Evolutionary conservation across 2,113 vertebrate genomes (phyloP), one percentile per base, ranked within the genome.

Genomic region (Synchiropus splendidus): DNA sequence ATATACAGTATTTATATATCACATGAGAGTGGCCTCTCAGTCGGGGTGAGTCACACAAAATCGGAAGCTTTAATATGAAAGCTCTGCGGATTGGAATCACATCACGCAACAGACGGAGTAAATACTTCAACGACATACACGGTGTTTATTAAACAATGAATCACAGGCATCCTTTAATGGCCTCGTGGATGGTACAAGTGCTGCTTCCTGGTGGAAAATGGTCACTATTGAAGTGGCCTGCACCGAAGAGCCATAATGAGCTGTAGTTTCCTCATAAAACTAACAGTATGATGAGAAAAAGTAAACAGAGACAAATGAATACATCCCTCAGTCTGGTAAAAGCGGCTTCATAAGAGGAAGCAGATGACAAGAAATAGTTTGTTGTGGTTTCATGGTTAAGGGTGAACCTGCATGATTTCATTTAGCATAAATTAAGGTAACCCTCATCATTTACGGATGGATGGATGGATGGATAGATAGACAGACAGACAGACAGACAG

Each of bases 61-160:
- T 62, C 52, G 45, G 54, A 15, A 39, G 52, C 52, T 62, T 59
- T 75, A 52, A 63, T 30, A 18, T 36, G 44, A 50, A 46, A 33
- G 37, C 57, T 58, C 54, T 38, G 43, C 32, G 43, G 63, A 37
- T 51, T 27, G 55, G 51, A 55, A 50, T 55, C 67, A 54, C 36
- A 44, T 37, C 39, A 32, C 12, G 44, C 18, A 13, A 13, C 16
- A 34, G 50, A 46, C 53, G 57, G 40, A 13, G 40, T 10, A 48
- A 54, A 60, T 40, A 32, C 43, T 51, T 54, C 36, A 43, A 52
- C 46, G 41, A 52, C 61, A 48, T 39, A 27, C 45, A 48, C 37
- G 15, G 37, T 63, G 52, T 61, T 77, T 65, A 72, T 60, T 61
- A 67, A 71, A 74, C 61, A 54, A 31, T 57, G 64, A 60, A 47